phyloP scores from a whole-genome alignment of 1,140 invertebrate species.

The Lasioglossum baleicum region DNA sequence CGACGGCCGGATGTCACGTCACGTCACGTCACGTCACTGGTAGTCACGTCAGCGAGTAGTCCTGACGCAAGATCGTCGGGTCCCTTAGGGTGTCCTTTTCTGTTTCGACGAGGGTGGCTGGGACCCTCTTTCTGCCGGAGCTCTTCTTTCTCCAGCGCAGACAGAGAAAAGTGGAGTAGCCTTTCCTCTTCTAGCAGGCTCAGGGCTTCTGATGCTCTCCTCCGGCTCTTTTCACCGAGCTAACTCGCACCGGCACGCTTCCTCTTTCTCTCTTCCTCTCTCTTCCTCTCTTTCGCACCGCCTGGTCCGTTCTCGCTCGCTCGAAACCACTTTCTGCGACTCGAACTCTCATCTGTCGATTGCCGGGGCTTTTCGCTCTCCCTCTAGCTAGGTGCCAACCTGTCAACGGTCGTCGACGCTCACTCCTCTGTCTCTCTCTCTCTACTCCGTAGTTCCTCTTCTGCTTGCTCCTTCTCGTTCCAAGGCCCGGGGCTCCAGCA shows the following conservation, averaged over 20 bases:
- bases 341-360: conserved; percentile 57
- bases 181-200: neutral
- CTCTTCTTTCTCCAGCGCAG: conserved; percentile 7
- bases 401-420: neutral
- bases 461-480: neutral
- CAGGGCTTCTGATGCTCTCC: neutral
- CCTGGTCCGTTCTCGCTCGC: conserved; percentile 18
- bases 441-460: neutral
- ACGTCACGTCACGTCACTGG: conserved; percentile 65
- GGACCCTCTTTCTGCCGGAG: neutral
- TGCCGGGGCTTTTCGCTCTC: conserved; percentile 15
- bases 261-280: neutral
- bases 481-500: no score
- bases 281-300: conserved; percentile 8
- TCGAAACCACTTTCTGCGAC: conserved; percentile 59
- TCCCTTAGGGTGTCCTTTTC: conserved; percentile 11
- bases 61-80: neutral
- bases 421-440: neutral
- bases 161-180: no score
- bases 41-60: conserved; percentile 61
- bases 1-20: conserved; percentile 66
- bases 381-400: conserved; percentile 4
- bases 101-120: neutral
- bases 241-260: conserved; percentile 37
- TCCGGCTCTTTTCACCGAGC: neutral